A percentile compares a stretch with the other conserved stretches of the same genome.
phyloP scores from a whole-genome alignment of 2,113 vertebrate species.

The Sterrhoptilus dennistouni region DNA sequence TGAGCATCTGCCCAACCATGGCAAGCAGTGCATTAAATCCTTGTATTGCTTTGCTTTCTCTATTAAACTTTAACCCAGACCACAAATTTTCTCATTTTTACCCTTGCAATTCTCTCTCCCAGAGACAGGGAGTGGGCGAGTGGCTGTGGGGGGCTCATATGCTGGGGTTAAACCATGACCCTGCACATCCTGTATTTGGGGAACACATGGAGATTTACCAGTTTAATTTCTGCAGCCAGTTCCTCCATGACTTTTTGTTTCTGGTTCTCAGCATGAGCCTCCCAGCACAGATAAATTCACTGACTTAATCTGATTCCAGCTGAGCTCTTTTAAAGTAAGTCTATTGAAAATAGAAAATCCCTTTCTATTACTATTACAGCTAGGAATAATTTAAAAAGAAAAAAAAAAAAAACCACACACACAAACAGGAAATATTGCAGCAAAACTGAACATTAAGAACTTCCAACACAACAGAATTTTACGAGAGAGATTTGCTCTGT shows the following conservation, averaged over 20 bases:
- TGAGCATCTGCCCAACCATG: background rate
- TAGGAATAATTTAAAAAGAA: background rate
- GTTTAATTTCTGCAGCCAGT: background rate
- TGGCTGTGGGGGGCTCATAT: background rate
- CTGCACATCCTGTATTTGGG: background rate
- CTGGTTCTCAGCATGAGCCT: conserved; percentile 34
- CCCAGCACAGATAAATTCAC: conserved; percentile 34
- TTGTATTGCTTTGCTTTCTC: background rate
- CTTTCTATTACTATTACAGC: background rate
- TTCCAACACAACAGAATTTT: background rate
- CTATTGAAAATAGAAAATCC: conserved; percentile 48
- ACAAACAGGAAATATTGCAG: background rate
- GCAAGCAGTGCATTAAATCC: background rate
- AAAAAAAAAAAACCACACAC: background rate
- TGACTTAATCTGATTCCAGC: conserved; percentile 51
- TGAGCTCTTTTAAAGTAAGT: conserved; percentile 55
- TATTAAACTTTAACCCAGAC: background rate
- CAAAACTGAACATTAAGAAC: background rate
- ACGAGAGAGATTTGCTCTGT: background rate
- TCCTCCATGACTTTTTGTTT: conserved; percentile 22
- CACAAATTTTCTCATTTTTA: background rate
- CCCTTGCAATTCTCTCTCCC: background rate
- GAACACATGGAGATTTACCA: background rate
- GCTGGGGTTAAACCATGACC: background rate
- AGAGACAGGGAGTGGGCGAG: background rate